Conservation (phyloP, 2,113 vertebrate species). For the Pithys albifrons region DNA sequence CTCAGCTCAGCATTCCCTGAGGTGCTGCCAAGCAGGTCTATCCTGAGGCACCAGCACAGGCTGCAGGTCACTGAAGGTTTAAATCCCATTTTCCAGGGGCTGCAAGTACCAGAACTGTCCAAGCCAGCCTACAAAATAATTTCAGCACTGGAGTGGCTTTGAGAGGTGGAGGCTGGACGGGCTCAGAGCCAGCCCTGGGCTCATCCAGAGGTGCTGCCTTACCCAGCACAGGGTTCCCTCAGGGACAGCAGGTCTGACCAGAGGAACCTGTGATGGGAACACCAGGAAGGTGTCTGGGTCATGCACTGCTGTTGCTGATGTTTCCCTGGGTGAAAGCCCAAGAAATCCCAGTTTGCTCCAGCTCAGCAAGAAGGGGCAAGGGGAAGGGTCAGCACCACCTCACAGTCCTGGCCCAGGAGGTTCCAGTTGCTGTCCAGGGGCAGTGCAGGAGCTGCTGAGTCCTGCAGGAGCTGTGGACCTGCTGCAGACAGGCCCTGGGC, state of each 20-base stretch:
- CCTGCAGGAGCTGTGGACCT: background rate
- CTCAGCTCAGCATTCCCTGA: background rate
- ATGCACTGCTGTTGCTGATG: accelerated
- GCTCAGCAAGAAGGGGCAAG: background rate
- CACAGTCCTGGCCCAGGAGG: background rate
- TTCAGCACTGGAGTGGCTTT: no score
- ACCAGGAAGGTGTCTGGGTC: background rate
- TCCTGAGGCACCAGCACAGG: background rate
- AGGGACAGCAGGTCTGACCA: background rate
- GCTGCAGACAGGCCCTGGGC: background rate
- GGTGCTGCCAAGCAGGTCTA: background rate
- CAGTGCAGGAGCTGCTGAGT: background rate
- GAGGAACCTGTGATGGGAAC: background rate
- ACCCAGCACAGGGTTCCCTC: background rate
- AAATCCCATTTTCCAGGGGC: background rate
- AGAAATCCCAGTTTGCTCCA: background rate
- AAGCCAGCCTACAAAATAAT: background rate
- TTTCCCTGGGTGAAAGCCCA: background rate
- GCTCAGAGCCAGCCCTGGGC: background rate
- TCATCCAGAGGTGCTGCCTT: background rate
- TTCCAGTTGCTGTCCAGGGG: background rate
- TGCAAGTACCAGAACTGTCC: background rate
- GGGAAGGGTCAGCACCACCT: background rate
- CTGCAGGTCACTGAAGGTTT: background rate
- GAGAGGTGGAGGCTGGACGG: background rate